phyloP scores from a whole-genome alignment of 2,888 invertebrate species.

The Drosophila formosana region DNA sequence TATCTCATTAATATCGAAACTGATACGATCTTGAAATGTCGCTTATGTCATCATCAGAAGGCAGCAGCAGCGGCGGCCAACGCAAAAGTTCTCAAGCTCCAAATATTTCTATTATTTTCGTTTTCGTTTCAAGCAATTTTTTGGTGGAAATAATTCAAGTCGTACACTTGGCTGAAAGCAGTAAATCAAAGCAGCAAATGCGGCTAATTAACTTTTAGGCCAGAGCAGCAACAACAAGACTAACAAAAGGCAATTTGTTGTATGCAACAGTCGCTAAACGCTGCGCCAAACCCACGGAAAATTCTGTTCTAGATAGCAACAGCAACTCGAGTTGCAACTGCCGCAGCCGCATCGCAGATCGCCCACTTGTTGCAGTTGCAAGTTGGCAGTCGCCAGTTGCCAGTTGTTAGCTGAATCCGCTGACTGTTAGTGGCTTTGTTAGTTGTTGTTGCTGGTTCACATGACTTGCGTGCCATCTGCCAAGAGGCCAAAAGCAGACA shows the following conservation, averaged over 20 bases:
- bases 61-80: constrained; percentile 24
- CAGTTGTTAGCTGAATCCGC: constrained; percentile 22
- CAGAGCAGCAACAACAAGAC: constrained; percentile 37
- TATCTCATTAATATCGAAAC: constrained; percentile 44
- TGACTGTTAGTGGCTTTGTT: constrained; percentile 53
- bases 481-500: constrained; percentile 55
- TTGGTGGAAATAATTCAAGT: constrained; percentile 56
- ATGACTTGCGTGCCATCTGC: constrained; percentile 77
- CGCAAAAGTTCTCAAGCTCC: constrained; percentile 62
- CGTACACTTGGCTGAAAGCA: constrained; percentile 56
- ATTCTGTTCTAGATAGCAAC: constrained; percentile 76
- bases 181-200: constrained; percentile 77
- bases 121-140: constrained; percentile 9
- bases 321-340: constrained; percentile 11
- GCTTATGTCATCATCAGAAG: constrained; percentile 53
- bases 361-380: constrained; percentile 56
- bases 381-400: constrained; percentile 32
- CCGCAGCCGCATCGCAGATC: constrained; percentile 51
- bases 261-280: constrained; percentile 53
- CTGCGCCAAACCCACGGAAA: constrained; percentile 67
- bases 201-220: constrained; percentile 79
- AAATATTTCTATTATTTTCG: constrained; percentile 44
- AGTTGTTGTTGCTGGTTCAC: constrained; percentile 64
- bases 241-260: constrained; percentile 76
- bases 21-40: constrained; percentile 40